These are phyloP conservation scores for Cyrtonyx montezumae DNA, from an alignment of 2,113 vertebrate species.

Conservation along the genomic window DNA sequence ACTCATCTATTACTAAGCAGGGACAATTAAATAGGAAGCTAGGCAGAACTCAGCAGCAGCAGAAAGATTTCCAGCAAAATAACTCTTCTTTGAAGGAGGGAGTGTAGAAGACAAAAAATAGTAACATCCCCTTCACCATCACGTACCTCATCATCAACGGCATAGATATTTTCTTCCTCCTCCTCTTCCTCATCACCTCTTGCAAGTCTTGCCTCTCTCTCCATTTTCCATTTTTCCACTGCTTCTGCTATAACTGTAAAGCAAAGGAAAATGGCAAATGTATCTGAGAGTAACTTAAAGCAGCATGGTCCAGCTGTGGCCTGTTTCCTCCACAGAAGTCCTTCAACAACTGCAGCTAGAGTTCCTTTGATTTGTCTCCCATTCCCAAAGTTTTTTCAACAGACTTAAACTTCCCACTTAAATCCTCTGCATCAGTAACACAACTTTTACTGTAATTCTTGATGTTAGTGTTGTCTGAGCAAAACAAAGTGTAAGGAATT, in stretches of 20 bases:
- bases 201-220: conserved; percentile 83
- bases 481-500: background rate
- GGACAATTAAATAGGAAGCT: fast-evolving
- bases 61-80: background rate
- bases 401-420: background rate
- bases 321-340: background rate
- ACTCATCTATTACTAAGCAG: background rate
- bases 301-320: background rate
- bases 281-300: background rate
- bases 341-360: background rate
- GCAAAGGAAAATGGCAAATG: background rate
- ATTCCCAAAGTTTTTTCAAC: background rate
- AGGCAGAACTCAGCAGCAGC: background rate
- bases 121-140: background rate
- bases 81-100: fast-evolving
- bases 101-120: background rate
- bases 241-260: conserved; percentile 84
- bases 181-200: conserved; percentile 85
- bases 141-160: conserved; percentile 83
- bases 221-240: conserved; percentile 89
- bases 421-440: fast-evolving
- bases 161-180: conserved; percentile 92
- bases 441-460: background rate
- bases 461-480: fast-evolving
- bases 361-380: background rate